Base-by-base conservation (phyloP, 1,140 invertebrate species). In the Bombus waltoni region DNA sequence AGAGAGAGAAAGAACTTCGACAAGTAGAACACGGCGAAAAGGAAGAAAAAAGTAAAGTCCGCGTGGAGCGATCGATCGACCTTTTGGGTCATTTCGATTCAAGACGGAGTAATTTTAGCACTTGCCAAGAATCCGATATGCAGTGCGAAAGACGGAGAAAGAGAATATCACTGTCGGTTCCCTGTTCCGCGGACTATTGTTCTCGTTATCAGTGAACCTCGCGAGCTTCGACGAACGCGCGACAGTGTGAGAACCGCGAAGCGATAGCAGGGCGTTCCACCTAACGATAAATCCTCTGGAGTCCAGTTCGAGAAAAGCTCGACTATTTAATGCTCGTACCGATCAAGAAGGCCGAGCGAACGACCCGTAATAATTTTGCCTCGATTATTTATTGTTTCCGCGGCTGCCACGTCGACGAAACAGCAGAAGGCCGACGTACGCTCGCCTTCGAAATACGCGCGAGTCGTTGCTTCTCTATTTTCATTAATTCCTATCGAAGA, bases 231-330 rank as follows among this genome's bases (percentile, higher is more conserved):
- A 71, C n/a, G 38, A 44, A 18, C 32, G 38, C 53, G 25, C 42
- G 35, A 74, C 44, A 81, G 18, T 84, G 47, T 87, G 85, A 91
- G 85, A 89, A 91, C 86, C 89, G 81, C 87, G 74, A 86, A 74
- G 87, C 79, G 93, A 94, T 94, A 94, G 88, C 82, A 93, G 93
- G 94, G 90, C 94, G 90, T 94, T 77, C 93, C 86, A 94, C 94
- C 93, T 93, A 94, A 59, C 83, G 94, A 94, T 94, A 94, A 94
- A 75, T 68, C 11, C 13, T 32, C 10, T 59, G 28, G 35, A 76
- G 79, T 75, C 28, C 65, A n/a, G 68, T n/a, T 42, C 40, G 42
- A 81, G 71, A 84, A 87, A 87, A 89, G 40, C 62, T 57, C 57
- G 77, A 47, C 65, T 77, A 81, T 85, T 88, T 75, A 85, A 81